Evolutionary conservation across 2,113 vertebrate species (phyloP).

Genomic region (Prolemur simus): DNA sequence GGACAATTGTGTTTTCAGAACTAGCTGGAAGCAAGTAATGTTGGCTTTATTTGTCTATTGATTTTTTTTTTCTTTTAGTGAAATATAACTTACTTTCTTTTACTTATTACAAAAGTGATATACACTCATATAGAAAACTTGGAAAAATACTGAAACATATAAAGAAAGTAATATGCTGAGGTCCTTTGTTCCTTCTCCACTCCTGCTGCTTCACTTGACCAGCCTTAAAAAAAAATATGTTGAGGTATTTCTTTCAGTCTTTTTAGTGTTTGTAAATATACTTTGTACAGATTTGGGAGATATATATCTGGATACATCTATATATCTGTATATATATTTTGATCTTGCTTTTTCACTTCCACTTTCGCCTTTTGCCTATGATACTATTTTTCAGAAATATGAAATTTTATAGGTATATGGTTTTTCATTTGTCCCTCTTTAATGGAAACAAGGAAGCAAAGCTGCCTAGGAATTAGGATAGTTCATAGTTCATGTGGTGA

Average conservation of each 20-base stretch:
- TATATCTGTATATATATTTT: not conserved
- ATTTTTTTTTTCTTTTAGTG: conserved; percentile 38
- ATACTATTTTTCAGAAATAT: not conserved
- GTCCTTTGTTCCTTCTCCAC: too few relatives aligned
- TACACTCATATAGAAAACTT: not conserved
- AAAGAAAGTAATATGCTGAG: not conserved
- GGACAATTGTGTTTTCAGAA: not conserved
- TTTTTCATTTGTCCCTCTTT: not conserved
- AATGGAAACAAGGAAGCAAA: not conserved
- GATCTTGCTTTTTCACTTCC: not conserved
- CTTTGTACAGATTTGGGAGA: not conserved
- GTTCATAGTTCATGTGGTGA: not conserved
- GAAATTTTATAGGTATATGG: not conserved
- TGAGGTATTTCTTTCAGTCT: not conserved
- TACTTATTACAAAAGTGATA: not conserved
- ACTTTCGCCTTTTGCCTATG: not conserved
- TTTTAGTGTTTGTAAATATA: not conserved
- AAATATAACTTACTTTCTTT: conserved; percentile 3
- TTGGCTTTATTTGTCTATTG: not conserved
- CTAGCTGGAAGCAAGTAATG: not conserved
- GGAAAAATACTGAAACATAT: not conserved
- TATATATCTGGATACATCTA: not conserved
- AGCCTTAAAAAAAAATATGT: too few relatives aligned
- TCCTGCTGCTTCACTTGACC: too few relatives aligned
- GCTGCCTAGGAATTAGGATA: not conserved